phyloP scores from a whole-genome alignment of 2,797 vertebrate species.

The Hydrolagus colliei region DNA sequence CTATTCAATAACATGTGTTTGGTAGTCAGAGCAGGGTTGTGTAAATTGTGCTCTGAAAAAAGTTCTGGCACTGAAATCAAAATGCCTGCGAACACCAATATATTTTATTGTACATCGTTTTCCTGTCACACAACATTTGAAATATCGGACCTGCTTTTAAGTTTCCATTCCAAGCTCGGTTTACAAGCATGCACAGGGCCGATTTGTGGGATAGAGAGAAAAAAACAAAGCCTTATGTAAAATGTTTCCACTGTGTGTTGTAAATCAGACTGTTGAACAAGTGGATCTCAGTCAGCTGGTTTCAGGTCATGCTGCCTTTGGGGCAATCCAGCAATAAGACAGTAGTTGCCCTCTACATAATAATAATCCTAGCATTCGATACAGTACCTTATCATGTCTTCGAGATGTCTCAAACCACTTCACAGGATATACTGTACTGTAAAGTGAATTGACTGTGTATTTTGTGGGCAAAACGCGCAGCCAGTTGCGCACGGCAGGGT shows the following conservation, averaged over 20 bases:
- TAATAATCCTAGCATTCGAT: too few species aligned
- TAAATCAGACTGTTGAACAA: neutral
- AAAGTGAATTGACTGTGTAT: too few species aligned
- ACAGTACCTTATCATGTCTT: too few species aligned
- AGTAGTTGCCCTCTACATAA: too few species aligned
- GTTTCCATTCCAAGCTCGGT: neutral
- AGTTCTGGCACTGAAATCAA: neutral
- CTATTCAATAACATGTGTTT: neutral
- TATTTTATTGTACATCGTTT: slow-evolving; percentile 4
- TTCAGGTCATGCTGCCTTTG: neutral
- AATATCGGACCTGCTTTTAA: neutral
- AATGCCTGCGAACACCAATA: neutral
- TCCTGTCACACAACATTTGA: neutral
- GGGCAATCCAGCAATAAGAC: too few species aligned
- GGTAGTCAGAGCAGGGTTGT: neutral
- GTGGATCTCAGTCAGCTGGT: neutral
- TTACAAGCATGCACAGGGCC: neutral
- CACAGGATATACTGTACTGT: too few species aligned
- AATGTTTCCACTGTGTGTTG: neutral
- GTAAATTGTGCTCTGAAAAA: neutral
- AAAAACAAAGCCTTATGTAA: slow-evolving; percentile 1
- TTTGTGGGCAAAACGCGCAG: too few species aligned
- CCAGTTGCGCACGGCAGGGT: too few species aligned
- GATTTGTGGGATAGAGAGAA: neutral
- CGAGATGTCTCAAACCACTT: too few species aligned